Percentiles rank a stretch among this genome's conserved stretches.
These are phyloP conservation scores for Corbicula japonica DNA, from an alignment of 2,888 invertebrate genomes.

Conservation along the genomic window DNA sequence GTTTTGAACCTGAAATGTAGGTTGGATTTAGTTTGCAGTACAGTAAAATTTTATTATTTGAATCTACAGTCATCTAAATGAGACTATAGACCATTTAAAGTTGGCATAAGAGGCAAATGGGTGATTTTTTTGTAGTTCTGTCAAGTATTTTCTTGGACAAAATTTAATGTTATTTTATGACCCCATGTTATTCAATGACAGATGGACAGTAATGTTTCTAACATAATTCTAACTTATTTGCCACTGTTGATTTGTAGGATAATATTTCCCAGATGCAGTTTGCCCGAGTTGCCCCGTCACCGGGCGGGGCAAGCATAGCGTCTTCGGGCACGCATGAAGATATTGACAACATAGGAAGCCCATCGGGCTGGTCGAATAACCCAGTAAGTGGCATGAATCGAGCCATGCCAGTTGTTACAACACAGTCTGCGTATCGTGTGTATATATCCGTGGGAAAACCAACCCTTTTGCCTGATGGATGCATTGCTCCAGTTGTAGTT, in stretches of 20 bases:
- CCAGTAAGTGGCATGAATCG: conserved; percentile 89
- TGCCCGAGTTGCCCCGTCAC: conserved; percentile 93
- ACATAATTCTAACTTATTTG: conserved; percentile 18
- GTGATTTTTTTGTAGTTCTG: too few relatives aligned
- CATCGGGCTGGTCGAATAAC: conserved; percentile 94
- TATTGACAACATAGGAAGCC: conserved; percentile 81
- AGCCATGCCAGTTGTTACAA: conserved; percentile 60
- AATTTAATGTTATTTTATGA: too few relatives aligned
- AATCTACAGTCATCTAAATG: too few relatives aligned
- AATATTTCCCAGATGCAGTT: conserved; percentile 91
- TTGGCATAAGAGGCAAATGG: too few relatives aligned
- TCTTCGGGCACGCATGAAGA: conserved; percentile 87
- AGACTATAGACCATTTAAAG: too few relatives aligned
- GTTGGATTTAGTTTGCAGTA: too few relatives aligned
- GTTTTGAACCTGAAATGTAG: too few relatives aligned
- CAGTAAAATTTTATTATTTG: too few relatives aligned
- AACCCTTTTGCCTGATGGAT: conserved; percentile 53
- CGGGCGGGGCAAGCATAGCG: conserved; percentile 93
- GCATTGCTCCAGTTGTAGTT: conserved; percentile 49
- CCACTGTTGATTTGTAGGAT: conserved; percentile 75
- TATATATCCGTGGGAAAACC: conserved; percentile 21
- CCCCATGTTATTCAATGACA: too few relatives aligned
- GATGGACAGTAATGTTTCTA: too few relatives aligned
- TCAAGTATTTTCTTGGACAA: too few relatives aligned
- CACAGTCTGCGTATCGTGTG: conserved; percentile 51